Evolutionary conservation across 2,797 vertebrate genomes (phyloP).

Genomic region (Calcarius lapponicus): DNA sequence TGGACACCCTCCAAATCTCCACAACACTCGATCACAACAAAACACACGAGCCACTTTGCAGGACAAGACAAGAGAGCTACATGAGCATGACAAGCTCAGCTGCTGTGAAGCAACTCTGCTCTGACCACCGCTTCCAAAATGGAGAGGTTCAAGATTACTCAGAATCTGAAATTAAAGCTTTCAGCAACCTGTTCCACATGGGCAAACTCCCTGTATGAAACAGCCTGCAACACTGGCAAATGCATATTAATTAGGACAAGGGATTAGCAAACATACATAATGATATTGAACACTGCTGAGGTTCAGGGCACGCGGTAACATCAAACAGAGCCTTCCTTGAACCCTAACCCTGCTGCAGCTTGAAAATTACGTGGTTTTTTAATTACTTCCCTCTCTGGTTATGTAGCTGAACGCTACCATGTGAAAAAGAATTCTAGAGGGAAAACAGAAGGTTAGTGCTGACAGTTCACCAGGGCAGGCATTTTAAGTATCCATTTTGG

Average conservation of each 20-base stretch:
- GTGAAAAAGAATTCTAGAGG: neutral
- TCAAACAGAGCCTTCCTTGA: neutral
- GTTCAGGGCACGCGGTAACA: neutral
- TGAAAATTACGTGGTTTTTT: neutral
- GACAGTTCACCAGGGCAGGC: neutral
- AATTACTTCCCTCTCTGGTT: neutral
- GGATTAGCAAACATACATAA: neutral
- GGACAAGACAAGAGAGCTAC: neutral
- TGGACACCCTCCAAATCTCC: neutral
- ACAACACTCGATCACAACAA: neutral
- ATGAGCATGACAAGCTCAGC: accelerated
- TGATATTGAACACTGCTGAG: neutral
- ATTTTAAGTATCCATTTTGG: neutral
- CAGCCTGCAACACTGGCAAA: neutral
- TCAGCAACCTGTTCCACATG: neutral
- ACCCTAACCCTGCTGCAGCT: neutral
- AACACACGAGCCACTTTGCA: neutral
- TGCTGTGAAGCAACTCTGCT: neutral
- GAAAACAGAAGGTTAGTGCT: neutral
- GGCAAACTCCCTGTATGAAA: neutral
- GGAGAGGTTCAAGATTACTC: neutral
- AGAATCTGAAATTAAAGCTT: neutral
- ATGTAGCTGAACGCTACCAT: neutral
- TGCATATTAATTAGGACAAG: neutral
- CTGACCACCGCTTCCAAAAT: neutral